Percentiles rank a stretch among this genome's conserved stretches.
Evolutionary conservation across 2,797 vertebrate genomes (phyloP).

Genomic region (Antrozous pallidus): DNA sequence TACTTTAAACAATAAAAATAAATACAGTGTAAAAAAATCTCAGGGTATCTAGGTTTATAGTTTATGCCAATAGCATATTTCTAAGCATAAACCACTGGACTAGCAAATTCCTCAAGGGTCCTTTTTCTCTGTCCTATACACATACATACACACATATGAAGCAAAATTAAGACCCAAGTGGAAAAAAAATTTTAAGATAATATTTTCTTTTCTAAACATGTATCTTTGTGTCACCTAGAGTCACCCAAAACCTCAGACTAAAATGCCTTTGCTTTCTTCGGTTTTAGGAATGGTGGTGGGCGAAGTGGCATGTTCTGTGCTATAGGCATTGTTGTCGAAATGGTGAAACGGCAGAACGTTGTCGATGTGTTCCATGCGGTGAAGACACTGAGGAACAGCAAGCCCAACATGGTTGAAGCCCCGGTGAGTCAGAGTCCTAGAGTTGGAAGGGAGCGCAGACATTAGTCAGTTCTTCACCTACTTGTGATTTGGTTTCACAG

Average conservation of each 20-base stretch:
- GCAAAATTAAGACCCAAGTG: not conserved
- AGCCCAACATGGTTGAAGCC: conserved; percentile 99
- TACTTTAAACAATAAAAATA: too few species aligned
- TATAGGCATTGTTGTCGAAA: conserved; percentile 97
- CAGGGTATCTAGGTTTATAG: not conserved
- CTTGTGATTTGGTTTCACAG: not conserved
- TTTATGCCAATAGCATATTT: too few species aligned
- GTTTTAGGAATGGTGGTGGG: conserved; percentile 92
- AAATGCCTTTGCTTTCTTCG: conserved; percentile 1
- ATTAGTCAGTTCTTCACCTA: not conserved
- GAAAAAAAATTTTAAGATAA: not conserved
- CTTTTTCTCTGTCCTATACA: not conserved
- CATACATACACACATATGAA: not conserved
- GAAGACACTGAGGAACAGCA: conserved; percentile 97
- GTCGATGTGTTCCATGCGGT: conserved; percentile 98
- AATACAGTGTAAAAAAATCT: too few species aligned
- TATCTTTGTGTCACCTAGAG: fast-evolving
- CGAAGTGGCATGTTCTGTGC: conserved; percentile 97
- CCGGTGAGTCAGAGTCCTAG: conserved; percentile 86
- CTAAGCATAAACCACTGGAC: not conserved
- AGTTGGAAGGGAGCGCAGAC: not conserved
- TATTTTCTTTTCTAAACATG: not conserved
- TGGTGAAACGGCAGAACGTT: conserved; percentile 98
- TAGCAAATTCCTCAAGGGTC: not conserved
- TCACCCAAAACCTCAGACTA: not conserved